phyloP scores from a whole-genome alignment of 1,140 invertebrate species.

The Drosophila bifasciata region DNA sequence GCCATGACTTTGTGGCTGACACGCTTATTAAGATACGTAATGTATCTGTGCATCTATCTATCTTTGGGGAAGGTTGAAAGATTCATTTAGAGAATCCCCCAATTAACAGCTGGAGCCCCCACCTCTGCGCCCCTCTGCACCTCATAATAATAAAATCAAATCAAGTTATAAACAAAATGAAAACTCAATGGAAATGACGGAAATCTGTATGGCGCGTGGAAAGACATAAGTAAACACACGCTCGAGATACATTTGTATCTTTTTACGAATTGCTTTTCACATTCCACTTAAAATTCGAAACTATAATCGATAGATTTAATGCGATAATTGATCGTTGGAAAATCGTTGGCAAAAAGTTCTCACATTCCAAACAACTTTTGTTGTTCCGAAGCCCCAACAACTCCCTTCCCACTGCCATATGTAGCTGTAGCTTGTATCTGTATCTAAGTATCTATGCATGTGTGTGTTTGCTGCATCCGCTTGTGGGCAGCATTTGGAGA shows the following conservation, averaged over 20 bases:
- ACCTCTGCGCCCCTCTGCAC: no score
- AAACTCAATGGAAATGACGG: conserved; percentile 34
- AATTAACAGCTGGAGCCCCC: background rate
- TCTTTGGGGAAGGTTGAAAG: background rate
- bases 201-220: conserved; percentile 14
- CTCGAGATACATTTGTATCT: no score
- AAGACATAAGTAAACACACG: conserved; percentile 32
- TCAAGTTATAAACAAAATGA: conserved; percentile 36
- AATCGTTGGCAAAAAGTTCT: conserved; percentile 27
- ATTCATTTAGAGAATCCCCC: conserved; percentile 2
- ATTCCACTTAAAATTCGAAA: no score
- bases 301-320: background rate
- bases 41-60: background rate
- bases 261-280: no score
- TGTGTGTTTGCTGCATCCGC: conserved; percentile 56
- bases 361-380: conserved; percentile 61
- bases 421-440: conserved; percentile 20
- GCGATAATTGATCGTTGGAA: background rate
- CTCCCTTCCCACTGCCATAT: conserved; percentile 29
- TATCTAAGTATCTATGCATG: conserved; percentile 21
- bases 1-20: conserved; percentile 3
- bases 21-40: conserved; percentile 13
- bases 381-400: conserved; percentile 56
- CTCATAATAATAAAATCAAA: background rate
- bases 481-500: conserved; percentile 72